Base-by-base conservation (phyloP, 2,888 invertebrate genomes). In the Calliphora vomitoria region DNA sequence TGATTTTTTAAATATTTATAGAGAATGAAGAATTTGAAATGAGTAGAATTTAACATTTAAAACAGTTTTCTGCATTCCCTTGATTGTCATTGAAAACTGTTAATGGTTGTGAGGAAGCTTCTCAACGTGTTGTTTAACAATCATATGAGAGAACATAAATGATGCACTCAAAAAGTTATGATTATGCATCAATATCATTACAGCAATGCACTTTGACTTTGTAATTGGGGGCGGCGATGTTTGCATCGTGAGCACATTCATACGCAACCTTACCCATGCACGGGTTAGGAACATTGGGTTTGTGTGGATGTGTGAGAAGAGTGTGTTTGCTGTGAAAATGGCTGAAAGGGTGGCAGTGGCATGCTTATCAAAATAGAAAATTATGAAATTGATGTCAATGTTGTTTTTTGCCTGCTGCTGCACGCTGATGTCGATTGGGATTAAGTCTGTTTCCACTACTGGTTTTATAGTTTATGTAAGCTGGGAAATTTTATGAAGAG, bases 171-270 rank as follows among this genome's bases (percentile, higher is more conserved):
- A 69, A 80, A 58, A 80, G 35, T 83, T 86, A 60, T 76, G 83
- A 80, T 76, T 83, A 82, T 74, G 78, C 82, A 79, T 86, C 83
- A 76, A 75, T 80, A 66, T 83, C 60, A 76, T 71, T 81, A 76
- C 41, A 69, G 18, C 41, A 58, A 76, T 81, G 83, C 71, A 76
- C 71, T 83, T 76, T 83, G 82, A 82, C 50, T 82, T 83, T 69
- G 79, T 71, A 82, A 75, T 74, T 74, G 55, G 41, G 31, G 69
- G 50, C 31, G 41, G 31, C 41, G 41, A 60, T 35, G 58, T 18
- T 50, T 31, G 41, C 69, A 18, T 35, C 15, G 18, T 35, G 58
- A 44, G 20, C 20, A n/a, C 20, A 69, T 66, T 55, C 8, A 66
- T 71, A 50, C 38, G 44, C 10, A 11, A 53, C 38, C 25, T 20